Base-by-base conservation (phyloP, 1,140 invertebrate species). In the Scaptomyza hsui region DNA sequence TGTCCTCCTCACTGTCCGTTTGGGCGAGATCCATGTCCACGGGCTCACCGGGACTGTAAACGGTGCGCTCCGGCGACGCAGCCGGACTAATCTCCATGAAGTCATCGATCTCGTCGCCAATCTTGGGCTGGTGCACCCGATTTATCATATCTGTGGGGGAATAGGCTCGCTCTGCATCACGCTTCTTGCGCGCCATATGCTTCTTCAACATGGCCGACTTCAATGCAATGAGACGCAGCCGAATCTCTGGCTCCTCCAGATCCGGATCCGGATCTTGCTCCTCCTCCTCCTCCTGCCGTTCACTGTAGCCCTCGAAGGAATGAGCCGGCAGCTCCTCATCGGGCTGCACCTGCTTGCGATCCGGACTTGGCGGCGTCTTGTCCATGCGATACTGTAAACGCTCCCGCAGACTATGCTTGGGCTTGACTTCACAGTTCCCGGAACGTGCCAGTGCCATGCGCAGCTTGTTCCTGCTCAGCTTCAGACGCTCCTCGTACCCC, bases 101-200 rank as follows among this genome's bases (percentile, higher is more conserved):
- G 52, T 86, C 83, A 21, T 80, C 75, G 13, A 83, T 75, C 12
- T 90, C 83, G 21, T 85, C 74, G 45, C 41, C 63, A 3, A 57
- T 49, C 7, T 44, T 62, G 6, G 76, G 79, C 60, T 48, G 41
- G 65, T 83, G 76, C 7, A 90, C 82, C 12, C 88, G 82, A 18
- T 89, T 78, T 4, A 88, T 89, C 77, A 90, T 90, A 55, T 91
- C 90, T 21, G 90, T 90, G 26, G 90, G 90, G 0, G 90, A 91
- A 37, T 91, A 91, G 1, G 90, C 90, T 2, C 79, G 75, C 32
- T 91, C 90, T 0, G 81, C 89, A 48, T 91, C 89, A 0, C 90
- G 83, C 48, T 88, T 91, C 45, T 91, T 89, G 5, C 90, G 75
- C 1, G 74, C 82, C 55, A 70, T 18, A 47, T 90, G 82, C 41